Conservation (phyloP, 2,113 vertebrate species). For the Pionites leucogaster region DNA sequence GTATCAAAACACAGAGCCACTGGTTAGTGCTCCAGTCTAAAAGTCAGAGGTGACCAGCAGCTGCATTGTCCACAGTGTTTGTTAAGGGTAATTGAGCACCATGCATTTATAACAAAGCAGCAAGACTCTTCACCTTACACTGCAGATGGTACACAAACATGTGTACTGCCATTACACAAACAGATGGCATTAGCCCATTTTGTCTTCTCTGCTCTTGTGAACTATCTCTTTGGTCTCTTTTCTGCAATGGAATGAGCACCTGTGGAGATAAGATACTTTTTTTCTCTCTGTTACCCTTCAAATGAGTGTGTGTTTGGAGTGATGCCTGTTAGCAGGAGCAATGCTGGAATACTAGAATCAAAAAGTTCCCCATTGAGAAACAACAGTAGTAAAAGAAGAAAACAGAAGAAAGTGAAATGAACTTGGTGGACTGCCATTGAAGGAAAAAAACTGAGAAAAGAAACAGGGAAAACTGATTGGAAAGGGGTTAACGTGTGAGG, state of each 20-base stretch:
- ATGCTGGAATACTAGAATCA: not conserved
- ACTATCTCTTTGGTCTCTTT: not conserved
- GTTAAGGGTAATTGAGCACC: not conserved
- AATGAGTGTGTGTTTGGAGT: not conserved
- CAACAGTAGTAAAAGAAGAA: not conserved
- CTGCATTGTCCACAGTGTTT: not conserved
- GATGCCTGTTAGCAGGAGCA: rapidly evolving
- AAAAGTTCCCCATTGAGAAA: not conserved
- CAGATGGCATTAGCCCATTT: not conserved
- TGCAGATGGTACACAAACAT: not conserved
- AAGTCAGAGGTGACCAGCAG: not conserved
- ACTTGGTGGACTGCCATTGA: not conserved
- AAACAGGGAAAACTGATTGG: not conserved
- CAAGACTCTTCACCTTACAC: not conserved
- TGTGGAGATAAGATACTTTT: not conserved
- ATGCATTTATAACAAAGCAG: not conserved
- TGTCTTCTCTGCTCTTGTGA: not conserved
- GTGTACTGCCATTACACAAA: not conserved
- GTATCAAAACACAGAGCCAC: not conserved
- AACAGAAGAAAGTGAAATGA: not conserved
- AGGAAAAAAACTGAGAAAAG: not conserved
- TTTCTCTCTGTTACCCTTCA: not conserved
- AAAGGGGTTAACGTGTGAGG: not conserved
- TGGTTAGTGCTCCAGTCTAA: not conserved
- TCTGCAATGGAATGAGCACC: not conserved